phyloP scores from a whole-genome alignment of 2,797 vertebrate genomes.

The Aulostomus chinensis region DNA sequence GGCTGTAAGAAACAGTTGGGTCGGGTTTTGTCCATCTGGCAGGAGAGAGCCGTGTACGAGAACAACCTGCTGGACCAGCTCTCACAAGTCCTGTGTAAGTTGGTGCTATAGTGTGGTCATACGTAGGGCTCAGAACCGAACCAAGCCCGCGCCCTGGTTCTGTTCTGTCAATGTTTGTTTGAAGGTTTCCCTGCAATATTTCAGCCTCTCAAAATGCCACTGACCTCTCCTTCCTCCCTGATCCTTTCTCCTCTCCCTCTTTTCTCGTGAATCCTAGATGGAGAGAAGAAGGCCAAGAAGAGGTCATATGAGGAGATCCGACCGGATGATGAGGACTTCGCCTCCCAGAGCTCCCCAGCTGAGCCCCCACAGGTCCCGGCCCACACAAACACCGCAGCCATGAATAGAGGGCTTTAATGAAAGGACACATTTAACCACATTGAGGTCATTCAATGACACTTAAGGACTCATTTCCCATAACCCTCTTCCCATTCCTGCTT shows the following conservation, averaged over 20 bases:
- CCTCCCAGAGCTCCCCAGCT: conserved; percentile 87
- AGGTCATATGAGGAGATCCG: conserved; percentile 93
- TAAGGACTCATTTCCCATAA: background rate
- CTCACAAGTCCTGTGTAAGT: conserved; percentile 93
- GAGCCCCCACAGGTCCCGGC: conserved; percentile 91
- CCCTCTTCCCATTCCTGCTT: background rate
- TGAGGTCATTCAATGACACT: background rate
- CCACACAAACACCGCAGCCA: background rate
- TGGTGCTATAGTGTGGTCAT: background rate
- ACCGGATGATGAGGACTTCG: conserved; percentile 87
- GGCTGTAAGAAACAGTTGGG: conserved; percentile 95
- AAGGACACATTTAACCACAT: background rate
- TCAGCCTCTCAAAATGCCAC: no score
- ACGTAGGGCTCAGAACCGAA: no score
- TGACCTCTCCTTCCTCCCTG: no score
- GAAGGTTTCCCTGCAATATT: no score
- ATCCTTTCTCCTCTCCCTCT: conserved; percentile 17
- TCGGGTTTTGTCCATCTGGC: conserved; percentile 96
- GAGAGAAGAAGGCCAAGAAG: conserved; percentile 93
- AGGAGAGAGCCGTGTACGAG: conserved; percentile 97
- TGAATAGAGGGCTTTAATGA: conserved; percentile 1
- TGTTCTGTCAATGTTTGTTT: no score
- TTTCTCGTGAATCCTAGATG: conserved; percentile 74
- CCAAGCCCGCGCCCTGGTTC: no score
- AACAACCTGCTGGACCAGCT: conserved; percentile 93